Base-by-base conservation (phyloP, 2,797 vertebrate genomes). In the Lerista edwardsae region DNA sequence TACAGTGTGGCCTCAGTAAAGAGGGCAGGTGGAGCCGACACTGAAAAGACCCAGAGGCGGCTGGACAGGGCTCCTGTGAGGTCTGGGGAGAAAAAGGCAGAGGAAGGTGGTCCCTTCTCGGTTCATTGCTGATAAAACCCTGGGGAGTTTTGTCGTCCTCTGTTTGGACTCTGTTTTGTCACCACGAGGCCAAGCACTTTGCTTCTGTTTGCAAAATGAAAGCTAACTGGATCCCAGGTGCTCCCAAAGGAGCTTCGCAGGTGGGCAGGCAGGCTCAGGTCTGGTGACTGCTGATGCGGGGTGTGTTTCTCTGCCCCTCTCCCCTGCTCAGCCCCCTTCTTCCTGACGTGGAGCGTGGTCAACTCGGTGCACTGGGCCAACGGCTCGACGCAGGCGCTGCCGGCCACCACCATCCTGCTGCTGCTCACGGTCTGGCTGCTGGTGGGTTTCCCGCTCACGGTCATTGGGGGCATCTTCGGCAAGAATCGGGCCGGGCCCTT, bases 321-420 rank as follows among this genome's bases (percentile, higher is more conserved):
- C 3, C 87, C 29, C 75, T 86, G 44, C 78, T 21, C 95, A 98
- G 98, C 97, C n/a, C 98, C 98, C 57, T 97, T 98, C 84, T 98
- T 98, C 95, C 89, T 98, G 87, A 98, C 98, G 0, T 98, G 98
- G 98, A 98, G 98, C 14, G 95, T 98, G 3, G 97, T 98, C 74
- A 98, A 98, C 94, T 98, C 98, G 0, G 96, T 98, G 67, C 98
- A 98, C 86, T 98, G 98, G 98, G 97, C 97, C 93, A 98, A 98
- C 44, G 98, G 98, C 62, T 98, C 98, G 3, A 98, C 98, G 0
- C 98, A 98, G 95, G 98, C 98, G 27, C 94, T 98, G 79, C 98
- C 98, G 0, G 97, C 96, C 87, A 97, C 97, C 91, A 98, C 98
- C 0, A 97, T 98, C 91, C 95, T 98, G 75, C 97, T 98, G 80